Evolutionary conservation across 2,888 invertebrate genomes (phyloP).

Genomic region (Lasiommata megera): DNA sequence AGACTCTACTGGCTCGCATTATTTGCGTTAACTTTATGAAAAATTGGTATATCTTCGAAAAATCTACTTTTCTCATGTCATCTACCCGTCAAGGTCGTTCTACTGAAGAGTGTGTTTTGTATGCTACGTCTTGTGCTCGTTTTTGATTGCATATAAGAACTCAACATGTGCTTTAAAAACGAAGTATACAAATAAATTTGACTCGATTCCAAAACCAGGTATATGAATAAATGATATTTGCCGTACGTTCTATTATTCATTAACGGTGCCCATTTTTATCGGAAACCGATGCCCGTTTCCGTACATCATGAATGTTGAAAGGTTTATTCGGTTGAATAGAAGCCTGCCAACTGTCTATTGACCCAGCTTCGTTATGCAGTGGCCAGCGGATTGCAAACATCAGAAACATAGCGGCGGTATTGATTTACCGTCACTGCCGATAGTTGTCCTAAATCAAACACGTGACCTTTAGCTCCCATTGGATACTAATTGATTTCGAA

Average conservation of each 20-base stretch:
- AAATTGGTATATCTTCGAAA: no score
- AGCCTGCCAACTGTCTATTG: not conserved
- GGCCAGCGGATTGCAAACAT: not conserved
- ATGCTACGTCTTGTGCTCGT: no score
- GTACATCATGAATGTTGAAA: slow-evolving; percentile 5
- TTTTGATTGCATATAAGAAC: no score
- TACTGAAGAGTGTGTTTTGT: no score
- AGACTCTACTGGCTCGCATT: no score
- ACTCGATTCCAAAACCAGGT: no score
- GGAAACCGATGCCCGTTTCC: not conserved
- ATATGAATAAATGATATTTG: not conserved
- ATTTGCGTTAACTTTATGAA: no score
- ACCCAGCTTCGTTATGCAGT: not conserved
- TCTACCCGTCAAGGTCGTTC: no score
- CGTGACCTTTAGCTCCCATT: slow-evolving; percentile 29
- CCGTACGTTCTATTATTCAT: not conserved
- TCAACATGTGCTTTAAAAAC: no score
- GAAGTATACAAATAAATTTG: no score
- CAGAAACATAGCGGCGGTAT: slow-evolving; percentile 16
- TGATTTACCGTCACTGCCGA: slow-evolving; percentile 25
- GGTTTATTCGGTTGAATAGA: not conserved
- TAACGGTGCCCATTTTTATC: not conserved
- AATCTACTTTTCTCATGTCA: no score
- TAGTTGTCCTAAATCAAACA: slow-evolving; percentile 14
- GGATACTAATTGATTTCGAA: slow-evolving; percentile 26